Evolutionary conservation across 2,797 vertebrate genomes (phyloP).

Genomic region (Alcedo quadribrachys): DNA sequence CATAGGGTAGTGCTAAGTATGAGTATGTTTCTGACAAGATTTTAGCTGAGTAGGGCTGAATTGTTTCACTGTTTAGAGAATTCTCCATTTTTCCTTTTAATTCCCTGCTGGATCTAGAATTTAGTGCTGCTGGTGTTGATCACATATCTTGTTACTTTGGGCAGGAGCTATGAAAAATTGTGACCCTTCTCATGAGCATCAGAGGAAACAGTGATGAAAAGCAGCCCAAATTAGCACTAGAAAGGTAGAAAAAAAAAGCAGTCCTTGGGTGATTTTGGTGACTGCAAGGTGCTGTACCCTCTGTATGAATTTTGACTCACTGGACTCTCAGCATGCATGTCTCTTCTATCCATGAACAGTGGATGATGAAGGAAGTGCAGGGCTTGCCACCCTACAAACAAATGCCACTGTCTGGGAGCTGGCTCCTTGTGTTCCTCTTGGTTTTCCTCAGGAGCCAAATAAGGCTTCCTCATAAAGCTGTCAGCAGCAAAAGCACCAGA

Average conservation of each 20-base stretch:
- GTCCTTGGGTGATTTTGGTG: not conserved
- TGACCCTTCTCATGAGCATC: not conserved
- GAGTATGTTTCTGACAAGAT: not conserved
- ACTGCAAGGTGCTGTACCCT: not conserved
- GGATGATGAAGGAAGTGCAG: not conserved
- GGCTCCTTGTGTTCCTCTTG: not conserved
- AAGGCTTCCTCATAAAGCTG: not conserved
- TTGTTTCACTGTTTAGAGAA: not conserved
- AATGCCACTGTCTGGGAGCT: not conserved
- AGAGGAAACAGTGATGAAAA: not conserved
- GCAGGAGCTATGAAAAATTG: not conserved
- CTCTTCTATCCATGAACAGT: not conserved
- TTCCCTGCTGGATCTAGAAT: not conserved
- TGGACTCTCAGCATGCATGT: rapidly evolving
- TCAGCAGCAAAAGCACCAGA: not conserved
- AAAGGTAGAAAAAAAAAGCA: not conserved
- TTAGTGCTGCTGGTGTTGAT: not conserved
- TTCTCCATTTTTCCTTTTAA: not conserved
- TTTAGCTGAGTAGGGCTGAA: not conserved
- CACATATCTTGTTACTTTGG: not conserved
- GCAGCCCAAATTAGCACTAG: not conserved
- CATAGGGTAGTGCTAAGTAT: not conserved
- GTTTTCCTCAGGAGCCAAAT: not conserved
- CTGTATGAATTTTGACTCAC: not conserved
- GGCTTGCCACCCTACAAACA: not conserved